Evolutionary conservation across 2,888 invertebrate genomes (phyloP).

Genomic region (Tinea semifulvella): DNA sequence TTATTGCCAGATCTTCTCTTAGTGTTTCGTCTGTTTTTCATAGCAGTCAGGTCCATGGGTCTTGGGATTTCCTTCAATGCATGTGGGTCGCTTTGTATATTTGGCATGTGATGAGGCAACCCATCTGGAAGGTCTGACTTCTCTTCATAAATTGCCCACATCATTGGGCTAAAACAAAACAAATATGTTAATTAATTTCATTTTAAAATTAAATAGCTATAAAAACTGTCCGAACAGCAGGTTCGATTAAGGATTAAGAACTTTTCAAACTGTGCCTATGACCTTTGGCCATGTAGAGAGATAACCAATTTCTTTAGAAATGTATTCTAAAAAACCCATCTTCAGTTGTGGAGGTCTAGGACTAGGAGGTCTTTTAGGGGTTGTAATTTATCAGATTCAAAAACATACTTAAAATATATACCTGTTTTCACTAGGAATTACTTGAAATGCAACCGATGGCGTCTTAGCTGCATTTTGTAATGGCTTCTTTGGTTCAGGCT

Average conservation of each 20-base stretch:
- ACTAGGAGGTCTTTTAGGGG: no score
- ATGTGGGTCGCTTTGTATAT: conserved; percentile 44
- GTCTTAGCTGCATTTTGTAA: conserved; percentile 37
- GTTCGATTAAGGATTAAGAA: no score
- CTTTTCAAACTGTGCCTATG: no score
- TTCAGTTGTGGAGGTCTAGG: no score
- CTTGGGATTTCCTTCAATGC: conserved; percentile 51
- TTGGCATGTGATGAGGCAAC: conserved; percentile 40
- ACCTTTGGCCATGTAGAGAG: no score
- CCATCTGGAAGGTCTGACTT: conserved; percentile 37
- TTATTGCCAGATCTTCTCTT: not conserved
- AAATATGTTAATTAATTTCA: conserved; percentile 5
- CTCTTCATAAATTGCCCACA: conserved; percentile 59
- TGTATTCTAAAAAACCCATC: no score
- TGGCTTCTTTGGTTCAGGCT: conserved; percentile 25
- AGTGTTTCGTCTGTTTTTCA: conserved; percentile 28
- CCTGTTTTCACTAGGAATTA: conserved; percentile 61
- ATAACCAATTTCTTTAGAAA: no score
- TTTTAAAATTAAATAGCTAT: not conserved
- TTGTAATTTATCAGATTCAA: no score
- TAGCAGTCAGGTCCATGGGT: conserved; percentile 38
- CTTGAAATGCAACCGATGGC: conserved; percentile 54
- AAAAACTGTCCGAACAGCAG: no score
- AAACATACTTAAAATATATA: no score
- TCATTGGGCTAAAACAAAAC: conserved; percentile 44